phyloP scores from a whole-genome alignment of 2,797 vertebrate species.

The Pipistrellus pipistrellus region DNA sequence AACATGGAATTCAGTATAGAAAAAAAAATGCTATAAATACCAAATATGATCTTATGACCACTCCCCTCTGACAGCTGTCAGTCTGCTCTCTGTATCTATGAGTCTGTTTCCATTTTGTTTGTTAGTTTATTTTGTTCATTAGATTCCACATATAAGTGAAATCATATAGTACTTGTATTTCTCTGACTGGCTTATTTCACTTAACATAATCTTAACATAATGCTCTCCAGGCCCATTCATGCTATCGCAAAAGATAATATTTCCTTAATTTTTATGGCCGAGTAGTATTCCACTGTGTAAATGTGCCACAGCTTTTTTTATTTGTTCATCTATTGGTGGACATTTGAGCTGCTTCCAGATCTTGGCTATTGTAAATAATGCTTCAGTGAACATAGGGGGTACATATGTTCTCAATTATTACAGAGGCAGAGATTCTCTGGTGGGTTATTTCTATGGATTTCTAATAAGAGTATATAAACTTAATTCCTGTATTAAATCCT shows the following conservation, averaged over 20 bases:
- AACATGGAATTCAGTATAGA: background rate
- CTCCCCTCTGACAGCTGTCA: background rate
- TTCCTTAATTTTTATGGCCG: background rate
- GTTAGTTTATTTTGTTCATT: background rate
- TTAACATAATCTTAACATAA: background rate
- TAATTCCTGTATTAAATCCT: slow-evolving; percentile 55
- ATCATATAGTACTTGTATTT: background rate
- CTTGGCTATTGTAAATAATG: background rate
- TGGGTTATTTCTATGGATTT: background rate
- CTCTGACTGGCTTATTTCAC: background rate
- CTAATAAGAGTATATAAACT: slow-evolving; percentile 26
- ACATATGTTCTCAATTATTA: background rate
- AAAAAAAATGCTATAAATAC: background rate
- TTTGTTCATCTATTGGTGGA: background rate
- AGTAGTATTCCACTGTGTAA: background rate
- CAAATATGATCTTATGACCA: background rate
- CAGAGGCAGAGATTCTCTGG: background rate
- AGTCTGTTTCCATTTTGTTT: background rate
- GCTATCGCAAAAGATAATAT: background rate
- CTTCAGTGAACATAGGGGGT: background rate
- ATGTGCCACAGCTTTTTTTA: background rate
- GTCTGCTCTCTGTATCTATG: background rate
- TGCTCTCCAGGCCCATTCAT: background rate
- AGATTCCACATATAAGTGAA: background rate
- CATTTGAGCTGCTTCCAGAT: background rate